Base-by-base conservation (phyloP, 2,888 invertebrate genomes). In the Hylaea fasciaria region DNA sequence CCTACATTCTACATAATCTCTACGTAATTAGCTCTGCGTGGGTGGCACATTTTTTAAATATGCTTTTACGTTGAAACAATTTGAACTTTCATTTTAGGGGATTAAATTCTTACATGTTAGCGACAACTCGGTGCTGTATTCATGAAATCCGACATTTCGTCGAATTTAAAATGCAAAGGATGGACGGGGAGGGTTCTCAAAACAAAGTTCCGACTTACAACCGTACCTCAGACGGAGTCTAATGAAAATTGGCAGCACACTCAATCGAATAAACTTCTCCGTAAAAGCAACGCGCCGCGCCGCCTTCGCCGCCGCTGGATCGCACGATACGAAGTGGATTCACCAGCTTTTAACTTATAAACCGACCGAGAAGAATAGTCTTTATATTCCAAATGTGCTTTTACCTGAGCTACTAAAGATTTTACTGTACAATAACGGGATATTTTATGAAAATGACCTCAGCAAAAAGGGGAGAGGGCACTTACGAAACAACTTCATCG, bases 211-310 rank as follows among this genome's bases (percentile, higher is more conserved):
- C 74, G 78, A 82, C 79, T 85, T 76, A 77, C 76, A 74, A 71
- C 64, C 70, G 71, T 77, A 80, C 79, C 79, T 81, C 80, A 71
- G 79, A 77, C 79, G 71, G 76, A 70, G 70, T 72, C 73, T 90
- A 91, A 91, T 91, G 89, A 89, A 88, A 88, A 91, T 89, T 89
- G 91, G 82, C 91, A 87, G 87, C 72, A 81, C 81, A 82, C 76
- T 85, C 84, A 82, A 82, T 86, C 83, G 85, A 81, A 81, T 80
- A 74, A 81, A 82, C 79, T 81, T 79, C 69, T 65, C 72, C 71
- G 62, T 70, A 72, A 65, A 65, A 66, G 65, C 65, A 59, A 63
- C 61, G 58, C 22, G n/a, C 10, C 54, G 62, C 59, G 12, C 11
- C 43, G 54, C 53, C 56, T 22, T 47, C 22, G 3, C 3, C 22